Percentiles rank a stretch among this genome's conserved stretches.
These are phyloP conservation scores for Colletes collaris DNA, from an alignment of 2,888 invertebrate genomes.

Conservation along the genomic window DNA sequence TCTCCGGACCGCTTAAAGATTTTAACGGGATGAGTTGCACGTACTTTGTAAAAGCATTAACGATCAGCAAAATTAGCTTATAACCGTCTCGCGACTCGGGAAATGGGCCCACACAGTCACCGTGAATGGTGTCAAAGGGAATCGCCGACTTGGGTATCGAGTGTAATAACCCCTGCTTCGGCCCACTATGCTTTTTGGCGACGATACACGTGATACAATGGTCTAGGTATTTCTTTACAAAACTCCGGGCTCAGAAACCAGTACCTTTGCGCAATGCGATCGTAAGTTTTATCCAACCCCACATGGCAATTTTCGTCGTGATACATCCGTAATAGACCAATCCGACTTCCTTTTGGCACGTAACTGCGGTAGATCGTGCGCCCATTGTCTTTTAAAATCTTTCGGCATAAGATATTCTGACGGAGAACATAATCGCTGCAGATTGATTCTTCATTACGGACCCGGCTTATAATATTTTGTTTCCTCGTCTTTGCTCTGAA, in stretches of 20 bases:
- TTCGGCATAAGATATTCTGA: no score
- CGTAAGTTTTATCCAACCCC: constrained; percentile 18
- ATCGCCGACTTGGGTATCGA: constrained; percentile 2
- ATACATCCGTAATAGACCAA: constrained; percentile 3
- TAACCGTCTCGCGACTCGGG: constrained; percentile 8
- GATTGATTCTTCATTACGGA: no score
- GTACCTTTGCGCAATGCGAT: background rate
- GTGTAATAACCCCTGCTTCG: constrained; percentile 16
- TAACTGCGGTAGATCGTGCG: no score
- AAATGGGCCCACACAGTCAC: constrained; percentile 31
- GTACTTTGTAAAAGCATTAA: constrained; percentile 5
- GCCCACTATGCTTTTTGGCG: constrained; percentile 5
- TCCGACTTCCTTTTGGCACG: no score
- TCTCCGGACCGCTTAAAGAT: constrained; percentile 10
- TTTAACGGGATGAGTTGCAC: no score
- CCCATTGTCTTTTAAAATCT: no score
- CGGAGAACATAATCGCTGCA: no score
- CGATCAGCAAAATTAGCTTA: constrained; percentile 5
- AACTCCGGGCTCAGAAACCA: constrained; percentile 17
- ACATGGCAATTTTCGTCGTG: constrained; percentile 33
- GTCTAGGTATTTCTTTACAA: constrained; percentile 17
- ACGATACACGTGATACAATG: constrained; percentile 18
- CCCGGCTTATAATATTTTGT: no score
- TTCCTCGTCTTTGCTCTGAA: no score
- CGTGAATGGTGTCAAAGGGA: constrained; percentile 18